Evolutionary conservation across 2,797 vertebrate genomes (phyloP), one percentile per base, ranked within the genome.

Genomic region (Parauchenoglanis ngamensis): DNA sequence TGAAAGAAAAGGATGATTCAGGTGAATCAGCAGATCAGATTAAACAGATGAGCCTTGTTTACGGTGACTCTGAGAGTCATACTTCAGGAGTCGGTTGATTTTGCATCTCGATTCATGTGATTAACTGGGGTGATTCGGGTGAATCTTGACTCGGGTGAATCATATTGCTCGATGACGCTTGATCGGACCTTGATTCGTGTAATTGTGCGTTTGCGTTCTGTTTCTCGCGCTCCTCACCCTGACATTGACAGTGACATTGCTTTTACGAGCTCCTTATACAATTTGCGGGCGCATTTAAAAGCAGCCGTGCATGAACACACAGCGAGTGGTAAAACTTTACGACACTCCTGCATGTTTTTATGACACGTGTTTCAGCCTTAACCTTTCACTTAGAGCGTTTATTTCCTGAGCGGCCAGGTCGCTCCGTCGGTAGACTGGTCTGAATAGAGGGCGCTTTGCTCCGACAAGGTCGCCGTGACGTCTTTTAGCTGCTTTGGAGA

Each of bases 191-290:
- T 35, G 35, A 35, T 35, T 35, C 35, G 35, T 2, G 35, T 2
- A 35, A 35, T 35, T 35, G 35, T 35, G 2, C 35, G 35, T 35
- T 35, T 35, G 35, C 35, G 65, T 4, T 80, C 3, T 23, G 31
- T 40, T 35, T 59, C 28, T 59, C 19, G 1, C 25, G 19, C 59
- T 49, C 23, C 17, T 31, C 79, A 25, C 63, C 19, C 49, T 83
- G 76, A 80, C 86, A 63, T 80, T 88, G 82, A 82, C 79, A 28
- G 57, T 86, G 76, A 83, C 86, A 63, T 80, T 88, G 82, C 78
- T 76, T 82, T 87, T 83, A 86, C 68, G 72, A 89, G 89, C 67
- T 59, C 68, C 61, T 86, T 49, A 31, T 46, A 73, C 61, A 54
- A 52, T 83, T 83, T 80, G 86, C 56, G 6, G 77, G 15, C 25